phyloP scores from a whole-genome alignment of 2,797 vertebrate species.

The Protonibea diacanthus region DNA sequence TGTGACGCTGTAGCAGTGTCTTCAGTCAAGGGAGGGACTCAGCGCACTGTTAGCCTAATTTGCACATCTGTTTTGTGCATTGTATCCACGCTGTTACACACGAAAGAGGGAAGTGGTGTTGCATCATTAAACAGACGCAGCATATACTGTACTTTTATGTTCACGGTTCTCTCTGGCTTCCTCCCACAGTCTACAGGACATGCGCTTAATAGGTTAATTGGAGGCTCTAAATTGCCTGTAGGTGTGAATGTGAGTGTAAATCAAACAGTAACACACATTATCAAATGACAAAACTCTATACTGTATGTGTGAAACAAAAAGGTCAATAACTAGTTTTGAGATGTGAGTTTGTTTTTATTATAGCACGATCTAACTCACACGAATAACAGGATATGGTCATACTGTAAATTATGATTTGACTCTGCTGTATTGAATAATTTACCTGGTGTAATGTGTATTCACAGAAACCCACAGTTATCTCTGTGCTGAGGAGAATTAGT shows the following conservation, averaged over 20 bases:
- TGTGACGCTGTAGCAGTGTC: background rate
- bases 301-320: background rate
- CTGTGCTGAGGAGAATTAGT: background rate
- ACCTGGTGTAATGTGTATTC: background rate
- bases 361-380: background rate
- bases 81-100: slow-evolving; percentile 1
- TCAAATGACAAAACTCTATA: background rate
- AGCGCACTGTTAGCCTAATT: background rate
- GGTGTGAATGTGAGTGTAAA: too few species aligned
- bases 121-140: slow-evolving; percentile 12
- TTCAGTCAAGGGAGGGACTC: slow-evolving; percentile 14
- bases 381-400: background rate
- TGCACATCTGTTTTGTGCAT: slow-evolving; percentile 6
- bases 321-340: background rate
- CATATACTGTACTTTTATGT: background rate
- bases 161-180: too few species aligned
- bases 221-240: too few species aligned
- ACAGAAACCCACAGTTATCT: background rate
- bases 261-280: background rate
- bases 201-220: too few species aligned
- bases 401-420: background rate
- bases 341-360: background rate
- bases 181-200: too few species aligned
- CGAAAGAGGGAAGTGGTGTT: background rate
- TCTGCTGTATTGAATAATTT: background rate